Evolutionary conservation across 2,888 invertebrate genomes (phyloP).

Genomic region (Globia sparganii): DNA sequence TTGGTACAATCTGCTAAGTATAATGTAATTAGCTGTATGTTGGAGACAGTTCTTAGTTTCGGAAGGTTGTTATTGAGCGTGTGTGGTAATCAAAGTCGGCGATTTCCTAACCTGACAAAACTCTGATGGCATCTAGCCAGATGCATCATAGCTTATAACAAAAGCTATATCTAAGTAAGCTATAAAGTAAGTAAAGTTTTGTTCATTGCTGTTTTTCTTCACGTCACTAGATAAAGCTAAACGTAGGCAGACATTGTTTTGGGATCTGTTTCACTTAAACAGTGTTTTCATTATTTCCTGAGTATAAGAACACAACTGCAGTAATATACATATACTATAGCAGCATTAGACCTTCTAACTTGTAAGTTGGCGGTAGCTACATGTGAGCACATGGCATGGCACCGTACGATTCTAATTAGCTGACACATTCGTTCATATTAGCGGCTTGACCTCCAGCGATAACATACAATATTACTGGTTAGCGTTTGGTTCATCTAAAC

Average conservation of each 20-base stretch:
- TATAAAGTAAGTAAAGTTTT: too few species aligned
- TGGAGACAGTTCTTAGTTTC: background rate
- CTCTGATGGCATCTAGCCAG: background rate
- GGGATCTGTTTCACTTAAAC: background rate
- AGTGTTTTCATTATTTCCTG: background rate
- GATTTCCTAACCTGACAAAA: background rate
- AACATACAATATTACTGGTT: conserved; percentile 30
- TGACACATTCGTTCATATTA: conserved; percentile 23
- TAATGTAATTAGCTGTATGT: background rate
- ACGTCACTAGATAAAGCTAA: background rate
- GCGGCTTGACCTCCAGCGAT: conserved; percentile 18
- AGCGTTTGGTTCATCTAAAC: conserved; percentile 6
- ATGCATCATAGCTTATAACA: background rate
- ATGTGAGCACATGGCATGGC: too few species aligned
- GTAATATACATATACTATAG: background rate
- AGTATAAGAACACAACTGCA: background rate
- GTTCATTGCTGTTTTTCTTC: background rate
- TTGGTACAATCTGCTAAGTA: background rate
- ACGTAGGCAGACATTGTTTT: background rate
- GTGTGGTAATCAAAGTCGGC: background rate
- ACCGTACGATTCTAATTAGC: conserved; percentile 10
- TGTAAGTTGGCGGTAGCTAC: background rate
- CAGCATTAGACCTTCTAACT: background rate
- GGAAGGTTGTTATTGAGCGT: background rate
- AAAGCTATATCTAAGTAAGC: background rate